Evolutionary conservation across 2,888 invertebrate genomes (phyloP).

Genomic region (Drosophila prolongata): DNA sequence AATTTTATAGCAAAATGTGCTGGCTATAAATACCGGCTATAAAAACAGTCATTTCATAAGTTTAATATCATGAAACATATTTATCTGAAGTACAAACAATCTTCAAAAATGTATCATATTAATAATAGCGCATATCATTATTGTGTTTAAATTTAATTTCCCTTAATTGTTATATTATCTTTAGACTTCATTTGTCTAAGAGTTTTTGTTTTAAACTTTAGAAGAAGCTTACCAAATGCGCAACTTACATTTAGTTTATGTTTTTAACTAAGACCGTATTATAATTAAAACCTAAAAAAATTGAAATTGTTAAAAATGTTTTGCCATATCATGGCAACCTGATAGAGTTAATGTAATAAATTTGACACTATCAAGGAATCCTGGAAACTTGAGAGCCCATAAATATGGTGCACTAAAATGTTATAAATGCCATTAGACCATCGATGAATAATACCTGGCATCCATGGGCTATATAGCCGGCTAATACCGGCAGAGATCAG

Average conservation of each 20-base stretch:
- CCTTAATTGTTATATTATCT: background rate
- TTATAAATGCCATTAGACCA: background rate
- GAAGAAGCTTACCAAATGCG: too few relatives aligned
- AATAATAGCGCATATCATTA: too few relatives aligned
- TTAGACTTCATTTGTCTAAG: too few relatives aligned
- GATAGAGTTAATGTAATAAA: background rate
- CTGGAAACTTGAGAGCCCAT: conserved; percentile 1
- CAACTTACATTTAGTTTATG: too few relatives aligned
- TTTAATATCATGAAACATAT: too few relatives aligned
- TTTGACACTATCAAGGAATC: background rate
- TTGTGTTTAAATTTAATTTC: too few relatives aligned
- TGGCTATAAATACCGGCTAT: background rate
- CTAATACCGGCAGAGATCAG: conserved; percentile 35
- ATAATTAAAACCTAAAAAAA: too few relatives aligned
- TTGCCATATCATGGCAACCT: background rate
- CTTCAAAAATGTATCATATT: too few relatives aligned
- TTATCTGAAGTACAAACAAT: too few relatives aligned
- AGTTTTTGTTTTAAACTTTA: too few relatives aligned
- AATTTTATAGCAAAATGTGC: background rate
- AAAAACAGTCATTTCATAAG: background rate
- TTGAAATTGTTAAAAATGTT: background rate
- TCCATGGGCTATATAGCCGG: background rate
- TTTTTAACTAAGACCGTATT: too few relatives aligned
- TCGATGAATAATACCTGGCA: conserved; percentile 5
- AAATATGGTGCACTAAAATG: background rate